These are phyloP conservation scores for Upupa epops DNA, from an alignment of 2,113 vertebrate species.

Conservation along the genomic window DNA sequence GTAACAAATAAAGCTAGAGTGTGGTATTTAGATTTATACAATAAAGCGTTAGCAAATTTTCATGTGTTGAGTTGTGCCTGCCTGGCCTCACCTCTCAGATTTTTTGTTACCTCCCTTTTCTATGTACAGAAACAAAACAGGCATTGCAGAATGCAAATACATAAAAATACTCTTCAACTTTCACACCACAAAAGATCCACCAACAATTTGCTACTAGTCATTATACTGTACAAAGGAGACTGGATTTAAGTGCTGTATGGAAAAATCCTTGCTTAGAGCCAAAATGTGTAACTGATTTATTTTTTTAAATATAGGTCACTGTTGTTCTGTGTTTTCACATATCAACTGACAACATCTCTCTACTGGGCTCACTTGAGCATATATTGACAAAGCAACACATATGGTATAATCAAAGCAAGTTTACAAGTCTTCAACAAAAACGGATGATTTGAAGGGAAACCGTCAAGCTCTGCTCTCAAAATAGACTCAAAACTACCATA, in stretches of 20 bases:
- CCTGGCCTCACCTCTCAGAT: background rate
- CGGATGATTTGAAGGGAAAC: conserved; percentile 49
- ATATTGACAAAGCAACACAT: conserved; percentile 61
- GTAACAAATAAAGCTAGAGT: background rate
- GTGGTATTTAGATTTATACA: background rate
- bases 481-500: conserved; percentile 13
- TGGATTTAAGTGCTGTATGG: background rate
- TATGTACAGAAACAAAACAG: background rate
- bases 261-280: background rate
- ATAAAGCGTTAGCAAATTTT: background rate
- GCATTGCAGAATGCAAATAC: background rate
- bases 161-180: background rate
- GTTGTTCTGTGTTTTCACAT: conserved; percentile 38
- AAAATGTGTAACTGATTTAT: background rate
- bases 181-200: background rate
- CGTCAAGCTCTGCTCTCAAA: conserved; percentile 57
- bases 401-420: conserved; percentile 64
- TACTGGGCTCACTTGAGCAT: conserved; percentile 49
- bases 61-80: background rate
- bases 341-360: conserved; percentile 46
- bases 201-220: background rate
- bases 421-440: conserved; percentile 47
- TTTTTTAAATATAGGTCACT: conserved; percentile 53
- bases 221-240: background rate
- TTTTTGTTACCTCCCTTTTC: background rate